phyloP scores from a whole-genome alignment of 2,113 vertebrate species.

The Balaeniceps rex region DNA sequence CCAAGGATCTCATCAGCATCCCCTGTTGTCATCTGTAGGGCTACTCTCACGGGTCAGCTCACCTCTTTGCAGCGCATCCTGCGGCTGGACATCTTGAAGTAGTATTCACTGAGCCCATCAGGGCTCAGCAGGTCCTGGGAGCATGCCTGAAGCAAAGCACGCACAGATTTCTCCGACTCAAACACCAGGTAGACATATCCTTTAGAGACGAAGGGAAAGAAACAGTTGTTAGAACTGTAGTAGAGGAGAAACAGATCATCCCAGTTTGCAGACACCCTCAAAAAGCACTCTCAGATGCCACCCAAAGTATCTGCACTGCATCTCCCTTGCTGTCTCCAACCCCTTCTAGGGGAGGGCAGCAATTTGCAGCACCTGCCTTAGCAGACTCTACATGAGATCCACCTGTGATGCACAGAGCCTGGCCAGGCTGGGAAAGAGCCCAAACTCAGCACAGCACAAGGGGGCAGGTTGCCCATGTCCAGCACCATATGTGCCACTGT shows the following conservation, averaged over 20 bases:
- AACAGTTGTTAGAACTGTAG: not conserved
- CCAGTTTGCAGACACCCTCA: not conserved
- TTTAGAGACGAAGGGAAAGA: constrained; percentile 15
- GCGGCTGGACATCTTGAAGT: constrained; percentile 99
- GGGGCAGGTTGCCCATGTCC: not conserved
- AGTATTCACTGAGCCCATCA: constrained; percentile 91
- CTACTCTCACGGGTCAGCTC: constrained; percentile 15
- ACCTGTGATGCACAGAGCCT: accelerated
- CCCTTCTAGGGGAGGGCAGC: not conserved
- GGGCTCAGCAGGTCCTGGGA: constrained; percentile 93
- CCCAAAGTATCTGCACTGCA: not conserved
- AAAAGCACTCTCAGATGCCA: not conserved
- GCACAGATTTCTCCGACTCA: constrained; percentile 94
- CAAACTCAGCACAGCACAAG: accelerated
- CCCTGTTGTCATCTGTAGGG: not conserved
- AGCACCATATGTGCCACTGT: accelerated
- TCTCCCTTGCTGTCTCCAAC: not conserved
- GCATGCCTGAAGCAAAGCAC: constrained; percentile 91
- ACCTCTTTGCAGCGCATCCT: constrained; percentile 99
- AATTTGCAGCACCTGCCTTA: not conserved
- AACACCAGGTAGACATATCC: constrained; percentile 98
- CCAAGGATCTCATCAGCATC: not conserved
- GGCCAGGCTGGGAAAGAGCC: not conserved
- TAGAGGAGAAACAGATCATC: not conserved
- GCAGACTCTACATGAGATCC: not conserved